A percentile compares a stretch with the other conserved stretches of the same genome.
Evolutionary conservation across 2,888 invertebrate genomes (phyloP).

Genomic region (Formica aserva): DNA sequence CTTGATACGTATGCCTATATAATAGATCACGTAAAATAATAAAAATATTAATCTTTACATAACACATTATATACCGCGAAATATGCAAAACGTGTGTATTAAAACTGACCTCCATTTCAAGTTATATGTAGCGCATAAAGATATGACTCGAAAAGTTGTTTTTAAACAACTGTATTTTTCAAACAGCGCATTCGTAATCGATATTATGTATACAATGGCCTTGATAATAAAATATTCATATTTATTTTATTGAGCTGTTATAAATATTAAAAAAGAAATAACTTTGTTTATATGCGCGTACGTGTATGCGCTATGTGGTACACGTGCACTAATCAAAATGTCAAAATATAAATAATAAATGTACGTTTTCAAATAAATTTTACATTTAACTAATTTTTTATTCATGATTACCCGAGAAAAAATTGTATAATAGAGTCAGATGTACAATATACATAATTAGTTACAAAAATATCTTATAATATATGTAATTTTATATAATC

Average conservation of each 20-base stretch:
- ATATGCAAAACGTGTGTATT: background rate
- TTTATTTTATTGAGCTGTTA: background rate
- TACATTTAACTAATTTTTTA: background rate
- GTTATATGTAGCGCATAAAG: background rate
- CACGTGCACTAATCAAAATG: background rate
- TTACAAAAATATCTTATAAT: no score
- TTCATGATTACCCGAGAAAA: background rate
- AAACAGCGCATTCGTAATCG: background rate
- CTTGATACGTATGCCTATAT: background rate
- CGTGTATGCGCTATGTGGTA: background rate
- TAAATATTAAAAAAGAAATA: background rate
- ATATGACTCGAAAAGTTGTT: background rate
- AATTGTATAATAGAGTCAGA: no score
- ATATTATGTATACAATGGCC: background rate
- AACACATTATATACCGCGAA: background rate
- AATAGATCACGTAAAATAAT: no score
- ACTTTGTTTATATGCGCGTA: background rate
- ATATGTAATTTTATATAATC: no score
- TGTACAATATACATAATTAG: no score
- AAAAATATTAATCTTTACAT: background rate
- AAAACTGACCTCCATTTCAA: background rate
- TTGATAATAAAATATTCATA: background rate
- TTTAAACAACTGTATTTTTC: background rate
- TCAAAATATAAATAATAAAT: background rate
- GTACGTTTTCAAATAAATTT: background rate